A percentile compares a stretch with the other conserved stretches of the same genome.
These are phyloP conservation scores for Oedothorax gibbosus DNA, from an alignment of 1,140 invertebrate genomes.

Conservation along the genomic window DNA sequence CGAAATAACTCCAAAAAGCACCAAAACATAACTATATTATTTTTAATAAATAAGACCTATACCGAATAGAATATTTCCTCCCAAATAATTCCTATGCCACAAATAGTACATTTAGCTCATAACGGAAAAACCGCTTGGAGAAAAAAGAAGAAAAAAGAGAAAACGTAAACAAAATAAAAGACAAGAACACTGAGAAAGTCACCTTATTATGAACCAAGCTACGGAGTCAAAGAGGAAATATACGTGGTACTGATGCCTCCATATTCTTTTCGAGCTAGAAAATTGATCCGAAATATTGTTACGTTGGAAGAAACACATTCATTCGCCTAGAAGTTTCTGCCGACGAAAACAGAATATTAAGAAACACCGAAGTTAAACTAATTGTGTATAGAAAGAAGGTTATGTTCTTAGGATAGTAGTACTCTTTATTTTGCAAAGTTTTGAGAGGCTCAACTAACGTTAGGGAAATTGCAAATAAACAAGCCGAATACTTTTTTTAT, in stretches of 20 bases:
- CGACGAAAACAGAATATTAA: conserved; percentile 21
- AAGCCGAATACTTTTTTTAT: too few relatives aligned
- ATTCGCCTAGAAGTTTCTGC: conserved; percentile 34
- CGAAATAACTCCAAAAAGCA: too few relatives aligned
- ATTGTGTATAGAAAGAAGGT: not conserved
- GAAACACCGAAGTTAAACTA: conserved; percentile 13
- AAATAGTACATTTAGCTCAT: too few relatives aligned
- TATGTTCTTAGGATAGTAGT: too few relatives aligned
- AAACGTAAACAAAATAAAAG: not conserved
- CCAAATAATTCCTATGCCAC: too few relatives aligned
- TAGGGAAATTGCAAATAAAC: too few relatives aligned
- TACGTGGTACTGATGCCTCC: not conserved
- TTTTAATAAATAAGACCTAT: too few relatives aligned
- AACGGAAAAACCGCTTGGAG: not conserved
- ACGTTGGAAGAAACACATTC: conserved; percentile 28
- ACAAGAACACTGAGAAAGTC: not conserved
- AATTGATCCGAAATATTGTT: conserved; percentile 43
- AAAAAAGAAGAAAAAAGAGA: not conserved
- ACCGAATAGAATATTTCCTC: too few relatives aligned
- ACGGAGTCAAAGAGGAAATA: not conserved
- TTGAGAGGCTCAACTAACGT: too few relatives aligned
- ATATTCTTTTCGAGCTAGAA: conserved; percentile 8
- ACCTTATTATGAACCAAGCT: too few relatives aligned
- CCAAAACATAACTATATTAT: too few relatives aligned
- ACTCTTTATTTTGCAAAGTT: too few relatives aligned